phyloP scores from a whole-genome alignment of 2,888 invertebrate genomes.

The Microchrysa polita region DNA sequence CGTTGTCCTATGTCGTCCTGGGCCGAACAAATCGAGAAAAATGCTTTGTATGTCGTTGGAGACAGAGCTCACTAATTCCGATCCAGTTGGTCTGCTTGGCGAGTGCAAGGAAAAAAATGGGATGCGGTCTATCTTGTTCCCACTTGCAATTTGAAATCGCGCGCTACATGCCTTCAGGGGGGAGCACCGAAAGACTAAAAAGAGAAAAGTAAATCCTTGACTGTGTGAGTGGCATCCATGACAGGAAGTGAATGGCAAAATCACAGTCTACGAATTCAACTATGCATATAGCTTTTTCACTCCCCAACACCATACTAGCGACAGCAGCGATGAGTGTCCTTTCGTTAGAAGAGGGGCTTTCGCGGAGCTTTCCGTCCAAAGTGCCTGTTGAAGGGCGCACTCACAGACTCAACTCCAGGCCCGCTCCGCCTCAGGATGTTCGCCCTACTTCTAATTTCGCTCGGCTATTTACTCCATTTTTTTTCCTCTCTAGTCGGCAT shows the following conservation, averaged over 20 bases:
- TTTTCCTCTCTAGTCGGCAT: conserved; percentile 21
- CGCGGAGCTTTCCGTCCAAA: conserved; percentile 30
- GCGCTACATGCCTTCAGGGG: conserved; percentile 2
- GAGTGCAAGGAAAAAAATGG: conserved; percentile 32
- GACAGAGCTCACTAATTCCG: conserved; percentile 37
- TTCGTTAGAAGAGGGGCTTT: conserved; percentile 10
- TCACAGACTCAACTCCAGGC: neutral
- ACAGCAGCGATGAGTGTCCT: neutral
- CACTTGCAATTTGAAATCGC: conserved; percentile 20
- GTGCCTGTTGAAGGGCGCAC: conserved; percentile 38
- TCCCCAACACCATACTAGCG: too few species aligned
- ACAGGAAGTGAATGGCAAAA: conserved; percentile 41
- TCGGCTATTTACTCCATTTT: conserved; percentile 36
- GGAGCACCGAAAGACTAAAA: conserved; percentile 8
- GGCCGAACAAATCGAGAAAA: conserved; percentile 28
- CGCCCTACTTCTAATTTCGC: conserved; percentile 27
- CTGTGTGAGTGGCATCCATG: conserved; percentile 34
- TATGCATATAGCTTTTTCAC: conserved; percentile 10
- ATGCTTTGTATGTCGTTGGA: conserved; percentile 41
- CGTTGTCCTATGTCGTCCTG: too few species aligned
- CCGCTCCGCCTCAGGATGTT: neutral
- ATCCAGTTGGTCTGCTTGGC: conserved; percentile 21
- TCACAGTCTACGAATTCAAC: conserved; percentile 35
- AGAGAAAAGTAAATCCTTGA: neutral
- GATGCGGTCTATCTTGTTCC: conserved; percentile 40